Percentiles rank a stretch among this genome's conserved stretches.
Evolutionary conservation across 2,797 vertebrate genomes (phyloP).

Genomic region (Cyprinella venusta): DNA sequence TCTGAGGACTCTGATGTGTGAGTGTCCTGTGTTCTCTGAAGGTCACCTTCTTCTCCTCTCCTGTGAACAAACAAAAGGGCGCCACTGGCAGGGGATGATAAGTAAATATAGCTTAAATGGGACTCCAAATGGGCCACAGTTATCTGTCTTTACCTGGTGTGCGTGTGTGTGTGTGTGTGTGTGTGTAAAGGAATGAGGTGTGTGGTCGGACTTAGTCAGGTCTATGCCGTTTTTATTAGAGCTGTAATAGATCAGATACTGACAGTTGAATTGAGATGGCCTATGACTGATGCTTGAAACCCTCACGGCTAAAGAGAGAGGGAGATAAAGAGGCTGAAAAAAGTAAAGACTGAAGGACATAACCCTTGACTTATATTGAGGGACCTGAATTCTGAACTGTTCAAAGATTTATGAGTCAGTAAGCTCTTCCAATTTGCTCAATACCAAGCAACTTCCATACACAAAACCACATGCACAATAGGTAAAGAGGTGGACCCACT

Average conservation of each 20-base stretch:
- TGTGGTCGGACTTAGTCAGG: slow-evolving; percentile 34
- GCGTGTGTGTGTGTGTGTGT: slow-evolving; percentile 9
- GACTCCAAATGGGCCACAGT: slow-evolving; percentile 74
- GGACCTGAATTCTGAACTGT: background rate
- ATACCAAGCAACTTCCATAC: background rate
- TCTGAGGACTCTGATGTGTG: slow-evolving; percentile 9
- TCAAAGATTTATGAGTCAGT: background rate
- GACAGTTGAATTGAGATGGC: slow-evolving; percentile 69
- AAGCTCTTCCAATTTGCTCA: background rate
- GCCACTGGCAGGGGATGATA: slow-evolving; percentile 73
- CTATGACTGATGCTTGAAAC: slow-evolving; percentile 22
- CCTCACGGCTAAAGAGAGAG: slow-evolving; percentile 28
- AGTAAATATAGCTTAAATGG: slow-evolving; percentile 83
- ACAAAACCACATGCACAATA: background rate
- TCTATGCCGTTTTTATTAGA: slow-evolving; percentile 76
- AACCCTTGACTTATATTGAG: slow-evolving; percentile 31
- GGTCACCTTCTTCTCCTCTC: slow-evolving; percentile 72
- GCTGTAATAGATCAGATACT: slow-evolving; percentile 81
- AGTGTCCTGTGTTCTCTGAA: slow-evolving; percentile 62
- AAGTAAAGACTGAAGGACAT: slow-evolving; percentile 30
- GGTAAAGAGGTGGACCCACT: background rate
- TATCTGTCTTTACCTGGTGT: slow-evolving; percentile 65
- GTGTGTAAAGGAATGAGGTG: slow-evolving; percentile 23
- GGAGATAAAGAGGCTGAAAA: slow-evolving; percentile 14
- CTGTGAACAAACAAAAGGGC: slow-evolving; percentile 76